Evolutionary conservation across 2,113 vertebrate genomes (phyloP), one percentile per base, ranked within the genome.

Genomic region (Misgurnus anguillicaudatus): DNA sequence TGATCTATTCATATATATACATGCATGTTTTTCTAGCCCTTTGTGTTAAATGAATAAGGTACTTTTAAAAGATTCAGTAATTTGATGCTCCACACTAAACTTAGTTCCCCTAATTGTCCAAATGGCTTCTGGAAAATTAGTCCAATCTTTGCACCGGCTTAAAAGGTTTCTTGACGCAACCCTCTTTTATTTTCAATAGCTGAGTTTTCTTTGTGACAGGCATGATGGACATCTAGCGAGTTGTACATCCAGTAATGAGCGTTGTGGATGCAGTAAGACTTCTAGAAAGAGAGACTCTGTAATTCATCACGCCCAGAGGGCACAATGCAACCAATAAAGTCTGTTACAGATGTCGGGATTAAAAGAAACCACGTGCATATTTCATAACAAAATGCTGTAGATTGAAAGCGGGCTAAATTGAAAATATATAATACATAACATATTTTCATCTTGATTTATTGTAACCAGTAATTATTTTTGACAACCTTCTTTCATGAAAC

Each of bases 321-420:
- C 58, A 67, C 42, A 67, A 60, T 80, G 19, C 75, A 84, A 70
- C 71, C 63, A 80, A 38, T 78, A 80, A 86, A 86, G 83, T 75
- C 75, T 82, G 36, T 63, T 24, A 65, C 77, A 84, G 47, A 70
- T 79, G 38, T 84, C 75, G 45, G 78, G 63, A 78, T 71, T 83
- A 73, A 85, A 85, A 87, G 76, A 80, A 80, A 79, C 41, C 65
- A 21, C 55, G 87, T 88, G 69, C 79, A 90, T 88, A 85, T 90
- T 91, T 89, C 79, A 88, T 89, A 58, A 80, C 67, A 61, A 58
- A 77, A 53, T 80, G 68, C 80, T 81, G 61, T 83, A 55, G 82
- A 83, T 82, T 85, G 78, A 82, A 86, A 82, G 83, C 45, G 74
- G 68, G 65, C 79, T 42, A 36, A 77, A 83, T 87, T 79, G 75